Evolutionary conservation across 1,140 invertebrate genomes (phyloP).

Genomic region (Macrobrachium rosenbergii): DNA sequence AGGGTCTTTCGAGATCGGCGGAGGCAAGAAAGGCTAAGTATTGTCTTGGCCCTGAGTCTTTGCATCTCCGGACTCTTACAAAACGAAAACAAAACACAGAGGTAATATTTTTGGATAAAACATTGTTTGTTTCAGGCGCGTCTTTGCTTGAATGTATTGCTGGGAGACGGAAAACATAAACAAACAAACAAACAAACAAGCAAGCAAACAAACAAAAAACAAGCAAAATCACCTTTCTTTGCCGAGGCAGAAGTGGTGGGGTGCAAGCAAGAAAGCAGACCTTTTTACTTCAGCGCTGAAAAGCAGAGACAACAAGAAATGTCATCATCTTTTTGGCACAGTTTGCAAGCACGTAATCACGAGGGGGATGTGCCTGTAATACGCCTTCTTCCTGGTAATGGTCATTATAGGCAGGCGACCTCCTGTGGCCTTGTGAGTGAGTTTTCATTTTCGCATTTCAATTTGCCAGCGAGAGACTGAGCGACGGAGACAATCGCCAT

Average conservation of each 20-base stretch:
- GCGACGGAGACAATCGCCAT: constrained; percentile 43
- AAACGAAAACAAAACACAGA: constrained; percentile 53
- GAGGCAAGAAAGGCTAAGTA: constrained; percentile 62
- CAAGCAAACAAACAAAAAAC: not conserved
- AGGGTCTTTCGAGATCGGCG: constrained; percentile 60
- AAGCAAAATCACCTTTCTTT: not conserved
- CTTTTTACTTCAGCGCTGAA: not conserved
- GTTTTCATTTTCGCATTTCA: constrained; percentile 40
- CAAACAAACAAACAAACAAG: constrained; percentile 1
- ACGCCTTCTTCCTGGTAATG: not conserved
- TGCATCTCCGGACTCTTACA: constrained; percentile 48
- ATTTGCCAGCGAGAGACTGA: constrained; percentile 29
- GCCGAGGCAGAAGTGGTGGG: constrained; percentile 3
- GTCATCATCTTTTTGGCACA: not conserved
- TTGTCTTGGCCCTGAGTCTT: constrained; percentile 49
- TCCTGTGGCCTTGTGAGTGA: not conserved
- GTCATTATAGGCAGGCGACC: constrained; percentile 17
- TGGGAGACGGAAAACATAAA: constrained; percentile 36
- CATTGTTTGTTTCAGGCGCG: constrained; percentile 60
- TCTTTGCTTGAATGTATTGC: constrained; percentile 50
- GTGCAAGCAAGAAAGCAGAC: constrained; percentile 2
- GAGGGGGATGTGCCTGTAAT: not conserved
- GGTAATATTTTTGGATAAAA: constrained; percentile 60
- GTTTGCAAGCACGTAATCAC: not conserved
- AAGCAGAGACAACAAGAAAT: no score